Percentiles rank a stretch among this genome's conserved stretches.
These are phyloP conservation scores for Acrocyrtus sp. DNA, from an alignment of 2,888 invertebrate genomes.

Conservation along the genomic window DNA sequence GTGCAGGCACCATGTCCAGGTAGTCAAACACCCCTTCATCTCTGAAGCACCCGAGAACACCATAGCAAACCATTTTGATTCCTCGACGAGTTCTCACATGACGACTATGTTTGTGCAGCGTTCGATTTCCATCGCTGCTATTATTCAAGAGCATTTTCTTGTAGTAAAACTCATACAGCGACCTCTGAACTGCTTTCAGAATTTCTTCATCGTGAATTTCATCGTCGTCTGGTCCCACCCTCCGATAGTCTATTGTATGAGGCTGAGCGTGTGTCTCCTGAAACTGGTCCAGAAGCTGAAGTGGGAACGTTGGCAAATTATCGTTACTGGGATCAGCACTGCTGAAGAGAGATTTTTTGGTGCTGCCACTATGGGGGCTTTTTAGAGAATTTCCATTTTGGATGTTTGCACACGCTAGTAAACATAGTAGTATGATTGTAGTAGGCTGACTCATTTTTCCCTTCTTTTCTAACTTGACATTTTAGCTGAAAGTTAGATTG, in stretches of 20 bases:
- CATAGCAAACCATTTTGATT: conserved; percentile 84
- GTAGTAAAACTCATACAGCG: conserved; percentile 68
- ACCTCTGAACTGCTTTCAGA: conserved; percentile 74
- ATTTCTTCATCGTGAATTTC: conserved; percentile 78
- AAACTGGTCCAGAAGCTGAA: neutral
- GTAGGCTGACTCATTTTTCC: neutral
- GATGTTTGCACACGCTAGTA: neutral
- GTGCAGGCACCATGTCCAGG: conserved; percentile 85
- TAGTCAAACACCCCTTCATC: conserved; percentile 91
- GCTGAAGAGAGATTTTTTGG: neutral
- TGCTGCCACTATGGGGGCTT: neutral
- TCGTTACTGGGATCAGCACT: neutral
- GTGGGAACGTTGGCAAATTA: neutral
- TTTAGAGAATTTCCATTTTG: neutral
- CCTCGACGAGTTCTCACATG: conserved; percentile 77
- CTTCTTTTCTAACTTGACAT: neutral
- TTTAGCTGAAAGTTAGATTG: neutral
- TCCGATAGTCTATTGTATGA: conserved; percentile 1
- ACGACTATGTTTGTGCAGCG: neutral
- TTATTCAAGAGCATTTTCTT: conserved; percentile 9
- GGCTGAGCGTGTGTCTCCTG: neutral
- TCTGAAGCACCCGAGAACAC: conserved; percentile 86
- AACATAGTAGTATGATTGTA: neutral
- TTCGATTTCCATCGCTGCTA: neutral
- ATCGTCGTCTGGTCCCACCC: conserved; percentile 67